These are phyloP conservation scores for Meriones unguiculatus DNA, from an alignment of 2,113 vertebrate species.

Conservation along the genomic window DNA sequence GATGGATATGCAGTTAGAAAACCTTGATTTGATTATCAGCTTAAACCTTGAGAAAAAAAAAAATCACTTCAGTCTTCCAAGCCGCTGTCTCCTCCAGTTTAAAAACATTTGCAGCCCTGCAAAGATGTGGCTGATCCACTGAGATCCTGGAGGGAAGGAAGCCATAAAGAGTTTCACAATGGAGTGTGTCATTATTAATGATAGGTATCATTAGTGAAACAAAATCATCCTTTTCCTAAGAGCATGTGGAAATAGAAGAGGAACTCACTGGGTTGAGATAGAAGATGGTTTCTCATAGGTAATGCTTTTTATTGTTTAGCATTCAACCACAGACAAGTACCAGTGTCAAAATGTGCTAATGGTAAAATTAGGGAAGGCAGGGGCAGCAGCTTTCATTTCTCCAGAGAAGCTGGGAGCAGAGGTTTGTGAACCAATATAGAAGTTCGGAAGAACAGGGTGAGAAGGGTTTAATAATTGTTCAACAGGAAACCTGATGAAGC, in stretches of 20 bases:
- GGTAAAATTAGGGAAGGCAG: neutral
- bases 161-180: neutral
- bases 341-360: neutral
- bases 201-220: slow-evolving; percentile 21
- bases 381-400: neutral
- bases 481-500: slow-evolving; percentile 28
- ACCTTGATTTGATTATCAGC: neutral
- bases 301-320: neutral
- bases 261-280: neutral
- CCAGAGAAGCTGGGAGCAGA: neutral
- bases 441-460: neutral
- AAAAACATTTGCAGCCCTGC: neutral
- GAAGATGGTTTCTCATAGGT: neutral
- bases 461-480: slow-evolving; percentile 38
- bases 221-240: slow-evolving; percentile 45
- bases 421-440: slow-evolving; percentile 2
- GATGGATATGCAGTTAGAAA: slow-evolving; percentile 42
- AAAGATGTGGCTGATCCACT: neutral
- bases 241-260: slow-evolving; percentile 29
- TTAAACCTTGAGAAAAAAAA: slow-evolving; percentile 5
- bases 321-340: neutral
- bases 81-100: neutral
- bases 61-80: neutral
- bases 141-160: neutral
- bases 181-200: neutral